These are phyloP conservation scores for Lates japonicus DNA, from an alignment of 2,797 vertebrate genomes.

Conservation along the genomic window DNA sequence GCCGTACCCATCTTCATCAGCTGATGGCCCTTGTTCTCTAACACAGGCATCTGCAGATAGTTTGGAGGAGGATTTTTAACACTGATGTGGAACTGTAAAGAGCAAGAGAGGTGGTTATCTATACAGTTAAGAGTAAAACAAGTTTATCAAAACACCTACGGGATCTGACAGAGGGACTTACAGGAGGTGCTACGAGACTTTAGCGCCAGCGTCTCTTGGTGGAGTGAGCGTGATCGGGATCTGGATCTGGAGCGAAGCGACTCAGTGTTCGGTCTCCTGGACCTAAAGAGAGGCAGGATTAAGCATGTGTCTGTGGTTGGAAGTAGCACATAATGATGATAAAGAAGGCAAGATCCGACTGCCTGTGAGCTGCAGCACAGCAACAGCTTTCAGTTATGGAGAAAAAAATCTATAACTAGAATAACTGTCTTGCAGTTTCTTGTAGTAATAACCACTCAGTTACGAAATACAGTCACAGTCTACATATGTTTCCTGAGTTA, in stretches of 20 bases:
- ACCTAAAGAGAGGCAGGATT: slow-evolving; percentile 74
- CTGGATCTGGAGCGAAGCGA: slow-evolving; percentile 88
- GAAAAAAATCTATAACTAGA: too few species aligned
- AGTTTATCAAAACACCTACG: background rate
- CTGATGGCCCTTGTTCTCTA: slow-evolving; percentile 98
- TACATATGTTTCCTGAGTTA: too few species aligned
- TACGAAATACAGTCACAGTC: too few species aligned
- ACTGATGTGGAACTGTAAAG: slow-evolving; percentile 77
- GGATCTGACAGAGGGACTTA: slow-evolving; percentile 77
- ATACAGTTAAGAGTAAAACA: background rate
- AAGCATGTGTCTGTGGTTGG: too few species aligned
- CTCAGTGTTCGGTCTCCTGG: slow-evolving; percentile 93
- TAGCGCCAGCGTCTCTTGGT: slow-evolving; percentile 84
- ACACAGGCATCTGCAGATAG: slow-evolving; percentile 85
- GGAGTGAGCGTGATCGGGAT: slow-evolving; percentile 92
- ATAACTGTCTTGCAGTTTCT: too few species aligned
- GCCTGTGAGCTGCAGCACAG: too few species aligned
- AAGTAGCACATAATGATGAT: background rate
- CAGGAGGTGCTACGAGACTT: slow-evolving; percentile 93
- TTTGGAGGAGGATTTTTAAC: slow-evolving; percentile 87
- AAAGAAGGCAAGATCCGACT: background rate
- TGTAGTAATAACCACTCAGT: too few species aligned
- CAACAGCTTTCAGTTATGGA: too few species aligned
- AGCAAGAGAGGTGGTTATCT: background rate
- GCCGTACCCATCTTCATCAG: slow-evolving; percentile 98